Evolutionary conservation across 2,797 vertebrate genomes (phyloP), one percentile per base, ranked within the genome.

Genomic region (Distichodus sexfasciatus): DNA sequence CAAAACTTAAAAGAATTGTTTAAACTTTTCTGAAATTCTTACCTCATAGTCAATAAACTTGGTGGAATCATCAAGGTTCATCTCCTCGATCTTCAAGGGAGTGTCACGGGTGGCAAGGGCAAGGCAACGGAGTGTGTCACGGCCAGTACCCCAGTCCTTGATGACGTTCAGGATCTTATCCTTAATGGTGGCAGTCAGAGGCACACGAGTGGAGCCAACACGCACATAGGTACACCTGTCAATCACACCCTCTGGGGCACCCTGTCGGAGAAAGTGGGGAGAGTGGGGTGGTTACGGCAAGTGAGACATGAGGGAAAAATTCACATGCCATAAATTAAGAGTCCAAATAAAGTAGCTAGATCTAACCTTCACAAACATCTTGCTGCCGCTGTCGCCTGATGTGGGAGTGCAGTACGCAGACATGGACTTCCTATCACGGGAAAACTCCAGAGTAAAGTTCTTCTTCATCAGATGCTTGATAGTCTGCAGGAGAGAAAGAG

Each of bases 341-440:
- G 10, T 17, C 41, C 8, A 53, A 66, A 76, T 40, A 2, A 48
- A 38, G 41, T 19, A 17, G 11, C 8, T 4, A 43, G 17, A 38
- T 1, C 33, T 33, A 21, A 94, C 96, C 93, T 98, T 98, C 60
- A 97, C 80, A 26, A 97, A 98, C 95, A 97, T 96, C 88, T 98
- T 98, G 88, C 92, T 88, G 26, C 95, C 91, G 19, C 95, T 94
- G 1, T 95, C 92, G 6, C 95, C 94, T 75, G 96, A 97, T 46
- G 79, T 40, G 3, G 95, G 95, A 23, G 90, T 92, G 87, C 96
- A 98, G 81, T 88, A 97, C 65, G 94, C 96, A 1, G 96, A 98
- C 96, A 98, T 98, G 82, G 96, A 98, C 85, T 98, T 98, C 71
- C 96, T 92, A 90, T 98, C 96, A 47, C 96, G 92, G 84, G 96